These are phyloP conservation scores for Zophobas morio DNA, from an alignment of 1,140 invertebrate genomes.

Conservation along the genomic window DNA sequence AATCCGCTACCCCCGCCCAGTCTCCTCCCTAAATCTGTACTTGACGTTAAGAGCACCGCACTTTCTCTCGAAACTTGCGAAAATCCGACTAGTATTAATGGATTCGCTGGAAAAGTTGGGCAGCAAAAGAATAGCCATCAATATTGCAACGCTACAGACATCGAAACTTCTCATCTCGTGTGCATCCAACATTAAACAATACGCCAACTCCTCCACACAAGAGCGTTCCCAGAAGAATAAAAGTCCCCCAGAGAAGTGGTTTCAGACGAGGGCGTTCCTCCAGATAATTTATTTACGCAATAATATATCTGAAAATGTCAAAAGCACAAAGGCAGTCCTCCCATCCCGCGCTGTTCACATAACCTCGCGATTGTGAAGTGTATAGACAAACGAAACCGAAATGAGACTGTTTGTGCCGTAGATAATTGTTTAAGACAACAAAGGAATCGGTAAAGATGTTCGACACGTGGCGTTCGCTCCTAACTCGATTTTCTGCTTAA, in stretches of 20 bases:
- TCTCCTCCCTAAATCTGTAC: too few relatives aligned
- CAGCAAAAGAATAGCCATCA: not conserved
- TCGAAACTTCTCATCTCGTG: not conserved
- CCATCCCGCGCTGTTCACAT: slow-evolving; percentile 4
- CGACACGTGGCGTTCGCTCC: not conserved
- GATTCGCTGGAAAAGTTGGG: not conserved
- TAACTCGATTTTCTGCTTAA: not conserved
- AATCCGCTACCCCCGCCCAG: too few relatives aligned
- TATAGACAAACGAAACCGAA: slow-evolving; percentile 30
- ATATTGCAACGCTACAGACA: too few relatives aligned
- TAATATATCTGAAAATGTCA: slow-evolving; percentile 34
- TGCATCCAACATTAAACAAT: slow-evolving; percentile 7
- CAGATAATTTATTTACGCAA: slow-evolving; percentile 34
- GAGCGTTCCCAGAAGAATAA: slow-evolving; percentile 23
- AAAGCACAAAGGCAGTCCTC: slow-evolving; percentile 26
- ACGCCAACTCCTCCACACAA: too few relatives aligned
- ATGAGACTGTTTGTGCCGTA: not conserved
- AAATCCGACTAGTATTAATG: not conserved
- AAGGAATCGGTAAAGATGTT: not conserved
- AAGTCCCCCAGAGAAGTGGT: slow-evolving; percentile 10
- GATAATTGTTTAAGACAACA: not conserved
- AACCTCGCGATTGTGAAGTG: slow-evolving; percentile 4
- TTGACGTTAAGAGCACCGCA: too few relatives aligned
- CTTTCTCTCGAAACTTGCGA: too few relatives aligned
- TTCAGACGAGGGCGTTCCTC: slow-evolving; percentile 24